Evolutionary conservation across 2,113 vertebrate genomes (phyloP), one percentile per base, ranked within the genome.

Genomic region (Rhinichthys klamathensis): DNA sequence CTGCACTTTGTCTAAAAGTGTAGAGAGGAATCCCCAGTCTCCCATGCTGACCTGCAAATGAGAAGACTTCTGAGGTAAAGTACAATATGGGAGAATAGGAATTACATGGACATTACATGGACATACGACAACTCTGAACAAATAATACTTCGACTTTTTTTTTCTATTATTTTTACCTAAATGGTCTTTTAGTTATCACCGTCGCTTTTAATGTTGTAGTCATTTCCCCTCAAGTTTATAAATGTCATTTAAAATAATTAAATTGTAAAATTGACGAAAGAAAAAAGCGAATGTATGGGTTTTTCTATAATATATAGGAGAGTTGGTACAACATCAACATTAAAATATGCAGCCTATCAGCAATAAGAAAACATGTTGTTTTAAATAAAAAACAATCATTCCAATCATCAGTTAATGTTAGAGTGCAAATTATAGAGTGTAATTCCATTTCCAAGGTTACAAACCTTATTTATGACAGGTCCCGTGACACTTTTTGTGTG

Each of bases 11-110:
- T 95, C 93, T 80, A 95, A 74, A 61, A 95, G 61, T 1, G 78
- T 85, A 18, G 92, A 91, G n/a, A 95, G 87, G 15, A 95, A 88
- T 56, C 92, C 92, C 94, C 94, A 95, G 61, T 95, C 90, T 56
- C 91, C 94, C 94, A 95, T 92, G 54, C 15, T 65, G 60, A 46
- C 25, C 25, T 35, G 25, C 4, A 81, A 23, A 69, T n/a, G 10
- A 70, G 32, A 38, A 60, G 82, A 44, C 1, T 23, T 38, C 11
- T 10, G 25, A 70, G 18, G 18, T 7, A 23, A 56, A 8, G 2
- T 56, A 56, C 54, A 56, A 56, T 16, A 51, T 21, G 54, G 12
- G 12, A 49, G 12, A 15, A 49, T 15, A 15, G 12, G 46, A 49
- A 13, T 49, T 49, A 3, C 3, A 13, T 49, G 46, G 12, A 11